phyloP scores from a whole-genome alignment of 2,113 vertebrate genomes.

The Anolis carolinensis region DNA sequence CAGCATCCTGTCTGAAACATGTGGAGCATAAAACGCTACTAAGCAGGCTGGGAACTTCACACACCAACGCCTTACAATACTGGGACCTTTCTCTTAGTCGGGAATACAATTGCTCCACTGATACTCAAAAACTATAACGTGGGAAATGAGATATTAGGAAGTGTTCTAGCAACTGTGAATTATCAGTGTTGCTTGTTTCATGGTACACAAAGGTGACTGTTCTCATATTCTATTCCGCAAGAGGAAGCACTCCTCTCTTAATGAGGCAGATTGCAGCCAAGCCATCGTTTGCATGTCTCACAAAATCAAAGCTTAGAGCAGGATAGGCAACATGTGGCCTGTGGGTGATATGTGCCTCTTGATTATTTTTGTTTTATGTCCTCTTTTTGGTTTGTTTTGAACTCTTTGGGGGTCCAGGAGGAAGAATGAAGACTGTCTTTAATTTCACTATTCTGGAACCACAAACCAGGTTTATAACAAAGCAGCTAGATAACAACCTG shows the following conservation, averaged over 20 bases:
- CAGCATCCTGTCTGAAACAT: not conserved
- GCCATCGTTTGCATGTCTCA: not conserved
- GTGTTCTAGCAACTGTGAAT: not conserved
- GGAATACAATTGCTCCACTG: not conserved
- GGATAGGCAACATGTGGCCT: too few species aligned
- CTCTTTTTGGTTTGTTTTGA: too few species aligned
- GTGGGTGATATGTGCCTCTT: too few species aligned
- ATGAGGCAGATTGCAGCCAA: not conserved
- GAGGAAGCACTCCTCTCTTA: slow-evolving; percentile 19
- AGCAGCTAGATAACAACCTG: not conserved
- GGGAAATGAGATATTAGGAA: slow-evolving; percentile 6
- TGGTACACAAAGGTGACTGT: not conserved
- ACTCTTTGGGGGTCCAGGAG: not conserved
- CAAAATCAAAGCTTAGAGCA: too few species aligned
- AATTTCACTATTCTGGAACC: not conserved
- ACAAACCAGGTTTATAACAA: not conserved
- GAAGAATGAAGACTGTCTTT: not conserved
- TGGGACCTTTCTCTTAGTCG: slow-evolving; percentile 12
- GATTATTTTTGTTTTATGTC: too few species aligned
- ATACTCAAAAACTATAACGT: not conserved
- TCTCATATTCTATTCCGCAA: not conserved
- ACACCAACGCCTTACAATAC: not conserved
- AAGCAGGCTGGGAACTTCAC: not conserved
- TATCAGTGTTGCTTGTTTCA: not conserved
- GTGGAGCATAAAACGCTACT: not conserved